A percentile compares a stretch with the other conserved stretches of the same genome.
Evolutionary conservation across 2,797 vertebrate genomes (phyloP).

Genomic region (Sarcoramphus papa): DNA sequence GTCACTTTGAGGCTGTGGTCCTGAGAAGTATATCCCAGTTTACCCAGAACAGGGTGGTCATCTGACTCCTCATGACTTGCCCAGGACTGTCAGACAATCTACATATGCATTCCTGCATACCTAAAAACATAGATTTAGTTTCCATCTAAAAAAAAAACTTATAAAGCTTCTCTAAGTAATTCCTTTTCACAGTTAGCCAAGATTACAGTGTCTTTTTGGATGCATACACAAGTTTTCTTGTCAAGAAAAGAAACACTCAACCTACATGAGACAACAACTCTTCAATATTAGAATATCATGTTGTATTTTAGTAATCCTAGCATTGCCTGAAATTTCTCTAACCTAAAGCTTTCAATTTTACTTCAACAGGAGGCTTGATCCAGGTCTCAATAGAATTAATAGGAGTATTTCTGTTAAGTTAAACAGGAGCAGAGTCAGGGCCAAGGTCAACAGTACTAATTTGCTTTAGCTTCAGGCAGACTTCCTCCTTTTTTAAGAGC

Average conservation of each 20-base stretch:
- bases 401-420: neutral
- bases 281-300: neutral
- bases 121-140: neutral
- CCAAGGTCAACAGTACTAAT: conserved; percentile 32
- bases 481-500: neutral
- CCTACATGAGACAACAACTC: neutral
- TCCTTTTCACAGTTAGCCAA: neutral
- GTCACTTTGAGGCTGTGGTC: neutral
- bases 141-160: neutral
- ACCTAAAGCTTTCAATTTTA: neutral
- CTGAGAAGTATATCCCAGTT: neutral
- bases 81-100: neutral
- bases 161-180: neutral
- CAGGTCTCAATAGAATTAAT: neutral
- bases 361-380: neutral
- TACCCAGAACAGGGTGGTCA: neutral
- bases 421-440: neutral
- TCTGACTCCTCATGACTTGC: neutral
- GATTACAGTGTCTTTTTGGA: neutral
- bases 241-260: neutral
- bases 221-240: neutral
- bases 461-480: conserved; percentile 13
- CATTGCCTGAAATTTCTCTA: neutral
- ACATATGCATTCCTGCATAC: neutral
- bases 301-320: neutral